phyloP scores from a whole-genome alignment of 2,888 invertebrate species.

The Myathropa florea region DNA sequence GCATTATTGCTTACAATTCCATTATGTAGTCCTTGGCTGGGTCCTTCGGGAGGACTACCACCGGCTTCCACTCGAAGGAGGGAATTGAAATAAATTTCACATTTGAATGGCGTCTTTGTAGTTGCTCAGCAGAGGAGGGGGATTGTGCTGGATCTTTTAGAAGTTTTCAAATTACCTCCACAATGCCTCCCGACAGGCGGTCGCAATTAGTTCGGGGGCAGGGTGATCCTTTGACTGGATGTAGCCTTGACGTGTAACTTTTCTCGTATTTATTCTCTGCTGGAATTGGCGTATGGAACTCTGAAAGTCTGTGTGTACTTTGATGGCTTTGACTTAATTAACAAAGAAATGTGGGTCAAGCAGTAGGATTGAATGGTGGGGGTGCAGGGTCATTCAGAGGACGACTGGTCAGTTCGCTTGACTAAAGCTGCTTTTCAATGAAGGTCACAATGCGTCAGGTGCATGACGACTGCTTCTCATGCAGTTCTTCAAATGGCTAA shows the following conservation, averaged over 20 bases:
- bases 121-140: neutral
- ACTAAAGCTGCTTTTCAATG: too few relatives aligned
- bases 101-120: conserved; percentile 1
- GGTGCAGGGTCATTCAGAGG: too few relatives aligned
- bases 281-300: neutral
- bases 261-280: neutral
- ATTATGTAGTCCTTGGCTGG: conserved; percentile 54
- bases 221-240: neutral
- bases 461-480: too few relatives aligned
- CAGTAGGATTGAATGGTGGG: neutral
- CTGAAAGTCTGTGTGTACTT: neutral
- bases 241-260: neutral
- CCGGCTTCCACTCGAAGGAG: conserved; percentile 14
- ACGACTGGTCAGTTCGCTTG: too few relatives aligned
- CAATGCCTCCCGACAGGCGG: neutral
- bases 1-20: conserved; percentile 67
- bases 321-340: neutral
- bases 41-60: conserved; percentile 34
- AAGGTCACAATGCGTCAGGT: too few relatives aligned
- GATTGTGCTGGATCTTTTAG: neutral
- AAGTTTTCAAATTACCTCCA: neutral
- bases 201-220: neutral
- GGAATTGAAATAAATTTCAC: conserved; percentile 31
- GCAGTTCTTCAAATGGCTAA: too few relatives aligned
- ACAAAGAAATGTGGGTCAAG: neutral